phyloP scores from a whole-genome alignment of 2,113 vertebrate species.

The Triplophysa tibetana region DNA sequence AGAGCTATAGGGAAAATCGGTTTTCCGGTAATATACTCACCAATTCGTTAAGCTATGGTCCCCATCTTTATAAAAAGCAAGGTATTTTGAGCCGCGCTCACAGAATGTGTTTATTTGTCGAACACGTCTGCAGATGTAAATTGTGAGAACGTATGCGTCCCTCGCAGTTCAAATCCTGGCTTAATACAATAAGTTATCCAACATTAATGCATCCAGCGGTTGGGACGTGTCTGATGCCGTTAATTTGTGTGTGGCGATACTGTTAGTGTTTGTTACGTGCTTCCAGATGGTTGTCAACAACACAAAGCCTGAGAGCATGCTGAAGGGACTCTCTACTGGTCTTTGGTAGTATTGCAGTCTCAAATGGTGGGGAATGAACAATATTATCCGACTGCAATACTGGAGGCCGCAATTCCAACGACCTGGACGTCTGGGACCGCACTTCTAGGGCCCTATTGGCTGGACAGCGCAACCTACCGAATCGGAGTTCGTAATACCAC shows the following conservation, averaged over 20 bases:
- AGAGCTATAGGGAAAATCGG: not conserved
- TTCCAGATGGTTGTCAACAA: constrained; percentile 43
- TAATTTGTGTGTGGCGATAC: not conserved
- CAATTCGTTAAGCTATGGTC: constrained; percentile 14
- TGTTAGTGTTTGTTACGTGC: constrained; percentile 15
- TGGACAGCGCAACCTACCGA: too few relatives aligned
- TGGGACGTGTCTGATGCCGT: not conserved
- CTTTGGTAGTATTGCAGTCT: not conserved
- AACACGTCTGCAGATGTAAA: constrained; percentile 4
- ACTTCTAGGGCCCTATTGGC: too few relatives aligned
- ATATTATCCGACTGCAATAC: too few relatives aligned
- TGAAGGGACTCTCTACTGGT: constrained; percentile 1
- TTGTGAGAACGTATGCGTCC: not conserved
- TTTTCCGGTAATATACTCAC: constrained; percentile 26
- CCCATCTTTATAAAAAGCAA: constrained; percentile 24
- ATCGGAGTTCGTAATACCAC: too few relatives aligned
- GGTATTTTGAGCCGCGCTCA: not conserved
- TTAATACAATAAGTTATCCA: not conserved
- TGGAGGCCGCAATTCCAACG: too few relatives aligned
- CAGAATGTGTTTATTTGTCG: not conserved
- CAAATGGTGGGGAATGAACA: too few relatives aligned
- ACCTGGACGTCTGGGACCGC: too few relatives aligned
- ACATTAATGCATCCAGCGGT: not conserved
- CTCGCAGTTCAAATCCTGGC: not conserved
- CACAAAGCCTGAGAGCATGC: constrained; percentile 25